Evolutionary conservation across 2,888 invertebrate genomes (phyloP).

Genomic region (Volucella bombylans): DNA sequence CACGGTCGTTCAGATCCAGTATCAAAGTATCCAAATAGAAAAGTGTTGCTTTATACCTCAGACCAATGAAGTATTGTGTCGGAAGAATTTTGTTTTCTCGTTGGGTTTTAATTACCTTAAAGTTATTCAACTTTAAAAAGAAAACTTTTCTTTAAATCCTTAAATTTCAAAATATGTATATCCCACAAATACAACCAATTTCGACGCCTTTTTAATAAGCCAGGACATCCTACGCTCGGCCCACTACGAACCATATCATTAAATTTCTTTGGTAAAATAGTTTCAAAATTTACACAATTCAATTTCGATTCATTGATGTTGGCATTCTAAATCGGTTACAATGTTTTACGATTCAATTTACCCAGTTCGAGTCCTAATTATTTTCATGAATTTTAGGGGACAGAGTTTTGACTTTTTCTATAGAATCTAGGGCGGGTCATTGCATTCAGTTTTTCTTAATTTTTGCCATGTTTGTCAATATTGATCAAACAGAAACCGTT

Average conservation of each 20-base stretch:
- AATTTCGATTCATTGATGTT: not conserved
- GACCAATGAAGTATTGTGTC: no score
- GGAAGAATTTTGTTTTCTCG: no score
- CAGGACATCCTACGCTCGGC: not conserved
- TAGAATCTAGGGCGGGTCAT: slow-evolving; percentile 13
- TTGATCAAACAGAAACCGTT: slow-evolving; percentile 4
- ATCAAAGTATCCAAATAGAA: no score
- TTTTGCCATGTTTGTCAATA: slow-evolving; percentile 16
- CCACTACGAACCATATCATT: slow-evolving; percentile 5
- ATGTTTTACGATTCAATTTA: slow-evolving; percentile 37
- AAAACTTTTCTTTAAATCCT: not conserved
- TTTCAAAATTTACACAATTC: not conserved
- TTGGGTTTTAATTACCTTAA: no score
- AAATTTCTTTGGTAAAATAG: not conserved
- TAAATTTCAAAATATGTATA: no score
- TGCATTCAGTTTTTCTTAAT: slow-evolving; percentile 13
- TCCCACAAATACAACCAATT: slow-evolving; percentile 2
- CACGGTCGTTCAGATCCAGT: no score
- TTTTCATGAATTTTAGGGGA: not conserved
- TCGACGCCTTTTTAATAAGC: not conserved
- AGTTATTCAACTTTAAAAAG: no score
- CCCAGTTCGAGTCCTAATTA: slow-evolving; percentile 25
- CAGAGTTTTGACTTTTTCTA: not conserved
- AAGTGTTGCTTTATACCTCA: no score
- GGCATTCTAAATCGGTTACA: not conserved